phyloP scores from a whole-genome alignment of 2,888 invertebrate species.

The Notodonta dromedarius region DNA sequence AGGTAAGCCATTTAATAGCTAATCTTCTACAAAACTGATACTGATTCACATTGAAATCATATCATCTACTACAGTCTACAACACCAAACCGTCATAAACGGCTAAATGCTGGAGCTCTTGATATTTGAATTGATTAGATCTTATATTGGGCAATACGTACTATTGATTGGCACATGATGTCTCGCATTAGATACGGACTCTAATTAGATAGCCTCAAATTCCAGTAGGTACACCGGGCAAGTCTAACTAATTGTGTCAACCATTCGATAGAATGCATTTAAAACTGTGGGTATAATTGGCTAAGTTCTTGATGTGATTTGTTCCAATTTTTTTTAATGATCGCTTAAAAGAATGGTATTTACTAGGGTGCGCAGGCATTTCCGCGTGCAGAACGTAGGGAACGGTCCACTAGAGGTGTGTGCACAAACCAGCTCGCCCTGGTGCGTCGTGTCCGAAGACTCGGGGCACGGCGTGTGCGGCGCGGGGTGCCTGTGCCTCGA shows the following conservation, averaged over 20 bases:
- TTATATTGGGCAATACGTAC: no score
- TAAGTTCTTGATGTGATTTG: neutral
- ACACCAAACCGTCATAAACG: neutral
- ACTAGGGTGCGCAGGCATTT: slow-evolving; percentile 62
- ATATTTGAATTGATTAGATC: no score
- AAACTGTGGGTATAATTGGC: neutral
- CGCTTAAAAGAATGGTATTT: neutral
- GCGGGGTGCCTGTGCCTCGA: slow-evolving; percentile 6
- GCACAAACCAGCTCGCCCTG: slow-evolving; percentile 48
- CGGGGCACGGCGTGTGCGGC: slow-evolving; percentile 14
- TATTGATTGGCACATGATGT: neutral
- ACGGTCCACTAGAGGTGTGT: slow-evolving; percentile 40
- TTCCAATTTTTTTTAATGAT: no score
- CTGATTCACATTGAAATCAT: no score
- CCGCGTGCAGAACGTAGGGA: slow-evolving; percentile 53
- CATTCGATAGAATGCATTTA: neutral
- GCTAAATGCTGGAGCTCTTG: neutral
- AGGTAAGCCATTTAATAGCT: slow-evolving; percentile 37
- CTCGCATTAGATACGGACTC: neutral
- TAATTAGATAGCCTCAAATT: neutral
- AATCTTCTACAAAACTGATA: no score
- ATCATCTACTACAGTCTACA: neutral
- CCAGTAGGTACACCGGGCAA: neutral
- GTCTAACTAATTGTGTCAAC: neutral
- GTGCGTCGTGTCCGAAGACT: slow-evolving; percentile 37